Evolutionary conservation across 1,140 invertebrate species (phyloP).

Genomic region (Eumeta japonica): DNA sequence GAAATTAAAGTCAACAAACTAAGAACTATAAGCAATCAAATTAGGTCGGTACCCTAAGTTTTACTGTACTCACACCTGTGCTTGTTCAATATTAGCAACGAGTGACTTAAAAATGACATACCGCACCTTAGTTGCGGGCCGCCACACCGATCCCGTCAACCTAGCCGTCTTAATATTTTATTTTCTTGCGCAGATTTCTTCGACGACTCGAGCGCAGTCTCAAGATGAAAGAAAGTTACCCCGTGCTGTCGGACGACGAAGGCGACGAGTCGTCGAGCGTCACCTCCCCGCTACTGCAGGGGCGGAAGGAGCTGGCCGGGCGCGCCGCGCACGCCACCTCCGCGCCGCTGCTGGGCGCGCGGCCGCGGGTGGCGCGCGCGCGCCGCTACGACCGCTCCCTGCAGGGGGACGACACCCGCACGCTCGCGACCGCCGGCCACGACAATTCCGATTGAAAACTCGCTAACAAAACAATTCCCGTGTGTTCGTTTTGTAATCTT

Average conservation of each 20-base stretch:
- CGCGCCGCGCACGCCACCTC: constrained; percentile 43
- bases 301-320: constrained; percentile 50
- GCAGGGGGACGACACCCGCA: constrained; percentile 41
- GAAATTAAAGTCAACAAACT: constrained; percentile 62
- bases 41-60: constrained; percentile 63
- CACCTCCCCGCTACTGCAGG: constrained; percentile 59
- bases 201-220: constrained; percentile 63
- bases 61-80: too few relatives aligned
- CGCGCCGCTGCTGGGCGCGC: constrained; percentile 30
- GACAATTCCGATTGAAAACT: constrained; percentile 48
- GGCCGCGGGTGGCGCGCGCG: constrained; percentile 44
- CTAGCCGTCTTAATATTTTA: too few relatives aligned
- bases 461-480: too few relatives aligned
- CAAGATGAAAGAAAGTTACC: constrained; percentile 58
- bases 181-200: constrained; percentile 40
- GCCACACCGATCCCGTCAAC: too few relatives aligned
- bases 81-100: too few relatives aligned
- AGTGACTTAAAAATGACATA: too few relatives aligned
- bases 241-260: constrained; percentile 60
- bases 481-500: too few relatives aligned
- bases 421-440: constrained; percentile 34
- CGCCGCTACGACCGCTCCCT: constrained; percentile 42
- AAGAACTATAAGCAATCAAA: constrained; percentile 68
- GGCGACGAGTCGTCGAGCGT: constrained; percentile 58
- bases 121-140: too few relatives aligned